phyloP scores from a whole-genome alignment of 2,888 invertebrate genomes.

The Tolmerus cingulatus region DNA sequence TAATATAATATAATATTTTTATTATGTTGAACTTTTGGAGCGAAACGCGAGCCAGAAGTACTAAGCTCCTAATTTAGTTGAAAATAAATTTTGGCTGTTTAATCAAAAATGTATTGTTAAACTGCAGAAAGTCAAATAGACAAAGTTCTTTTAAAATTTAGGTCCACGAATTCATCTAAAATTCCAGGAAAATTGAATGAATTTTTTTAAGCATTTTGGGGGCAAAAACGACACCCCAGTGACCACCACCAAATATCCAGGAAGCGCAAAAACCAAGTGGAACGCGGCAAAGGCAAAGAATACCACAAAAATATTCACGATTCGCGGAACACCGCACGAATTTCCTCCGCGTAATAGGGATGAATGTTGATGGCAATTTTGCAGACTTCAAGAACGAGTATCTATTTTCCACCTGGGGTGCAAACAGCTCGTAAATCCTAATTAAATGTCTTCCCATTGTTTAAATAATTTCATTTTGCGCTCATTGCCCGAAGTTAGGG shows the following conservation, averaged over 20 bases:
- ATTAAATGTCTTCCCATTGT: slow-evolving; percentile 31
- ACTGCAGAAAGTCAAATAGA: neutral
- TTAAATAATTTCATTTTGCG: slow-evolving; percentile 31
- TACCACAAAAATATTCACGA: neutral
- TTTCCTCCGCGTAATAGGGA: slow-evolving; percentile 16
- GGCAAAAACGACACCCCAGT: neutral
- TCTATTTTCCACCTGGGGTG: slow-evolving; percentile 35
- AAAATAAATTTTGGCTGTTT: neutral
- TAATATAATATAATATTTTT: too few species aligned
- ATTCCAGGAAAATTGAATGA: neutral
- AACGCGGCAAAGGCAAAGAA: neutral
- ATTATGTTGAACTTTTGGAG: too few species aligned
- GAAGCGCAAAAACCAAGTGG: neutral
- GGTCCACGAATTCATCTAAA: neutral
- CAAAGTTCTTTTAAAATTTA: neutral
- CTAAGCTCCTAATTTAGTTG: neutral
- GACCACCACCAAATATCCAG: neutral
- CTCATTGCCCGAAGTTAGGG: slow-evolving; percentile 5
- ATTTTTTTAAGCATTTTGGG: neutral
- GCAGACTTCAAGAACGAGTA: slow-evolving; percentile 33
- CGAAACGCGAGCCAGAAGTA: neutral
- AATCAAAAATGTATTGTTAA: neutral
- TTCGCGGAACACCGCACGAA: slow-evolving; percentile 1
- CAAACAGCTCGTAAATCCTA: slow-evolving; percentile 16
- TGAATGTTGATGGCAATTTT: slow-evolving; percentile 28